Evolutionary conservation across 2,113 vertebrate genomes (phyloP).

Genomic region (Poeciliopsis occidentalis): DNA sequence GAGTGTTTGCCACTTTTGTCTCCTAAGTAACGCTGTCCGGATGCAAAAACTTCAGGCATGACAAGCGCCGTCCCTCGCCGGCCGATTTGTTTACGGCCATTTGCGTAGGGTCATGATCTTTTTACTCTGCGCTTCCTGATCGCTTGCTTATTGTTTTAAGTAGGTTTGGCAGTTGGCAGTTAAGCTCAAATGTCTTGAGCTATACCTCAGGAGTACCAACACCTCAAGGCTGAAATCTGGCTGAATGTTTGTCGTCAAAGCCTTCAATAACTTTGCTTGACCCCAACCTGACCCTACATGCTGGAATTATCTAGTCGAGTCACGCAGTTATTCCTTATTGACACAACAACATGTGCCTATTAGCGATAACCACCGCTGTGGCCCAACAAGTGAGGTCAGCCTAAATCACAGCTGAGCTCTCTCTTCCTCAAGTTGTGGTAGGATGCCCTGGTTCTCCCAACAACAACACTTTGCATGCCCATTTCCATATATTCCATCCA

Average conservation of each 20-base stretch:
- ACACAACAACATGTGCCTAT: neutral
- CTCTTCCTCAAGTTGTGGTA: conserved; percentile 25
- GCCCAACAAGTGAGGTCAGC: conserved; percentile 29
- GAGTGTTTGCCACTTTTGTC: conserved; percentile 24
- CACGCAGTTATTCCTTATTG: neutral
- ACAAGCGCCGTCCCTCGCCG: conserved; percentile 42
- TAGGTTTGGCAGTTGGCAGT: conserved; percentile 20
- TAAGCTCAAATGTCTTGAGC: neutral
- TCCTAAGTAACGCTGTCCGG: conserved; percentile 26
- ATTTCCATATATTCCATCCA: conserved; percentile 84
- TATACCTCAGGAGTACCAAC: neutral
- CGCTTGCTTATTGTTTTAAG: conserved; percentile 21
- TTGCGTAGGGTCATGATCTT: conserved; percentile 65
- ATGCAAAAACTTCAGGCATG: conserved; percentile 68
- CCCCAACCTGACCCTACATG: neutral
- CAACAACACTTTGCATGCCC: conserved; percentile 79
- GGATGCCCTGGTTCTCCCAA: conserved; percentile 55
- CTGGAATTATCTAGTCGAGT: neutral
- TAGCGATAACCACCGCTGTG: neutral
- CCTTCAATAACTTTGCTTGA: too few species aligned
- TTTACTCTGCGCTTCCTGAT: conserved; percentile 38
- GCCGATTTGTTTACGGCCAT: conserved; percentile 63
- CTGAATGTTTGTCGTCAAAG: too few species aligned
- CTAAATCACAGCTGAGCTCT: conserved; percentile 54
- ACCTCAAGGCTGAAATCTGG: too few species aligned